Evolutionary conservation across 2,113 vertebrate genomes (phyloP), one percentile per base, ranked within the genome.

Genomic region (Clinocottus analis): DNA sequence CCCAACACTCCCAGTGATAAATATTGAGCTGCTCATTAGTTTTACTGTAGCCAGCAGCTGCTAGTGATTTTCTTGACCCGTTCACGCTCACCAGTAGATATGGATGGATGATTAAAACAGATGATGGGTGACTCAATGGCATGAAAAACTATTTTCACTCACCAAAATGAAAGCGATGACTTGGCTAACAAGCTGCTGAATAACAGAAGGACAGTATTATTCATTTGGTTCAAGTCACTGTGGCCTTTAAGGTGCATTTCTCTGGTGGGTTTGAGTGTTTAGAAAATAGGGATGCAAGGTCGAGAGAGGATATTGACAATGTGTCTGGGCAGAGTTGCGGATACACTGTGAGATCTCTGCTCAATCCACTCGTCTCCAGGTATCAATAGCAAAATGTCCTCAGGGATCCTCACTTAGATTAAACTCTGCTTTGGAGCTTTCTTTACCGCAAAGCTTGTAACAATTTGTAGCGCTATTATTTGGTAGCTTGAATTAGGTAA

Each of bases 291-390:
- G 65, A 67, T 35, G 33, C 31, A 1, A 73, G 41, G 72, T 66
- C 5, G 10, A 69, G 74, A 65, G 81, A 25, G 7, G 65, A 31
- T 88, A 90, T 91, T 78, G 91, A 87, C 72, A 31, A 83, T 74
- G 81, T 90, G 89, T 86, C 85, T 31, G n/a, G 65, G 68, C 81
- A 55, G 59, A 75, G 68, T 77, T 14, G 17, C 6, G 23, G 77
- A 82, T 81, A 73, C 69, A 71, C 77, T 81, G 51, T 19, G 45
- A 88, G 74, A 78, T 87, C 77, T 77, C 69, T 80, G 45, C 72
- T 85, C 79, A 85, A 85, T 89, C 90, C 89, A 68, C 82, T 87
- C 45, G 63, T 90, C 70, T 85, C 31, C 0, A 17, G 51, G 70
- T 86, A 77, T 90, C 85, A 87, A 88, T 90, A 82, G 53, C 47